Percentiles rank a stretch among this genome's conserved stretches.
These are phyloP conservation scores for Yponomeuta plumbellus DNA, from an alignment of 2,888 invertebrate genomes.

Conservation along the genomic window DNA sequence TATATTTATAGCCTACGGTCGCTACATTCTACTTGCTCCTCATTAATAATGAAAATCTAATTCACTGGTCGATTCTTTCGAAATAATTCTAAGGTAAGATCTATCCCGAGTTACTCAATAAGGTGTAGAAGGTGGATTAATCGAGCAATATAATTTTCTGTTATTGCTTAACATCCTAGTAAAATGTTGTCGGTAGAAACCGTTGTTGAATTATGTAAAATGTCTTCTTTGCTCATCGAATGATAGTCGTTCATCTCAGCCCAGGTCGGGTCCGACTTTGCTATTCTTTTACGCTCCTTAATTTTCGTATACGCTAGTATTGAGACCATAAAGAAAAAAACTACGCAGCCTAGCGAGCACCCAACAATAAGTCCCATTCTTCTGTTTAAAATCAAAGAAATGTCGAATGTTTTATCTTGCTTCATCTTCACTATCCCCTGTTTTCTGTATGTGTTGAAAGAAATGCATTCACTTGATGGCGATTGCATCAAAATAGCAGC, in stretches of 20 bases:
- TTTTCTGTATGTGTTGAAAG: conserved; percentile 62
- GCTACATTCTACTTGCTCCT: conserved; percentile 15
- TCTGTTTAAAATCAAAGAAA: conserved; percentile 54
- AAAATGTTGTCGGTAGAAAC: conserved; percentile 71
- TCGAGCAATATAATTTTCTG: conserved; percentile 1
- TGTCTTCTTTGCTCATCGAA: conserved; percentile 68
- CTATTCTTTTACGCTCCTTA: conserved; percentile 66
- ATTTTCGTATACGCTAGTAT: conserved; percentile 66
- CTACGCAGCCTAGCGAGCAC: conserved; percentile 62
- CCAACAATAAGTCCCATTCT: conserved; percentile 68
- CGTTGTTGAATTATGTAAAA: conserved; percentile 60
- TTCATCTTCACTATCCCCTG: conserved; percentile 41
- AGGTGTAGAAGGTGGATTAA: conserved; percentile 4
- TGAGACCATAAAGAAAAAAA: conserved; percentile 67
- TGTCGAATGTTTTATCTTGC: conserved; percentile 46
- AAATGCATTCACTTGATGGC: conserved; percentile 63
- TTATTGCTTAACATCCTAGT: conserved; percentile 38
- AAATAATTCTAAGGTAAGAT: conserved; percentile 2
- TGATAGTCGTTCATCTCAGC: conserved; percentile 70
- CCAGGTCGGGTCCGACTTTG: conserved; percentile 64
- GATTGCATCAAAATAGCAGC: conserved; percentile 55
- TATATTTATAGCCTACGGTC: conserved; percentile 26
- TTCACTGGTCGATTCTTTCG: conserved; percentile 12
- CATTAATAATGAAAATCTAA: conserved; percentile 12
- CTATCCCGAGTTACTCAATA: neutral